These are phyloP conservation scores for Pilophorus perplexus DNA, from an alignment of 2,888 invertebrate species.

Conservation along the genomic window DNA sequence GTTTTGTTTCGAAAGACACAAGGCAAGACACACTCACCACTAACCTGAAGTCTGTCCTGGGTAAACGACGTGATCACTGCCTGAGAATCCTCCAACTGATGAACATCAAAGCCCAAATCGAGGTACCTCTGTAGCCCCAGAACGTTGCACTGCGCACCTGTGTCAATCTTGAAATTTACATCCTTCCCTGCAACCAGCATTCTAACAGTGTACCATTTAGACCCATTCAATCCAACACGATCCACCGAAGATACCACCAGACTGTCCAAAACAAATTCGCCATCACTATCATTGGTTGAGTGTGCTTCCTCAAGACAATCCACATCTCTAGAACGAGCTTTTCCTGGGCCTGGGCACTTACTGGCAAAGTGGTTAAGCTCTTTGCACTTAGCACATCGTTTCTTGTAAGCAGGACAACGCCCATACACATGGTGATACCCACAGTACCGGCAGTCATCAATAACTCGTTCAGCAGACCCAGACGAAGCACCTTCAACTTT, in stretches of 20 bases:
- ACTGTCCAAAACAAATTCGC: neutral
- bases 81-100: neutral
- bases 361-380: conserved; percentile 1
- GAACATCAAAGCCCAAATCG: neutral
- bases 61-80: conserved; percentile 9
- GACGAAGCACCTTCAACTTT: neutral
- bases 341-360: neutral
- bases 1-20: neutral
- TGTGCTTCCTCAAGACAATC: neutral
- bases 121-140: neutral
- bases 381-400: neutral
- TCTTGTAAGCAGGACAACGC: conserved; percentile 2
- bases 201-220: neutral
- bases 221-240: neutral
- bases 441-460: conserved; percentile 1
- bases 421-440: conserved; percentile 8
- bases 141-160: conserved; percentile 20
- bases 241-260: neutral
- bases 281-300: too few species aligned
- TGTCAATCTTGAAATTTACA: conserved; percentile 8
- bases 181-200: neutral
- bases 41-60: neutral
- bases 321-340: neutral
- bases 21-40: neutral
- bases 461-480: too few species aligned